Conservation (phyloP, 1,140 invertebrate species). For the Calephelis virginiensis region DNA sequence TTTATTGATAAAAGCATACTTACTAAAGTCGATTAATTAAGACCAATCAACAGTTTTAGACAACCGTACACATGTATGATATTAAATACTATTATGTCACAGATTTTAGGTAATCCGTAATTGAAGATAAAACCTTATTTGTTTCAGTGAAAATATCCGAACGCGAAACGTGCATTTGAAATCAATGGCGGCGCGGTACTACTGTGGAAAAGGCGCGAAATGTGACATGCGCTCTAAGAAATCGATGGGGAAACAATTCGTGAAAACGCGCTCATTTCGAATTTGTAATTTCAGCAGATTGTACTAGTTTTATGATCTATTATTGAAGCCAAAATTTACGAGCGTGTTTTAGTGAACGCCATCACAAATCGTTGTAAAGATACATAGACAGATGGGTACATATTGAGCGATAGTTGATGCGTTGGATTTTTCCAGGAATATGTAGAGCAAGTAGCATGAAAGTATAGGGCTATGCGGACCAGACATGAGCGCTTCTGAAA, state of each 20-base stretch:
- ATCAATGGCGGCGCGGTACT: constrained; percentile 14
- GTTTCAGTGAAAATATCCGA: not conserved
- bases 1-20: constrained; percentile 15
- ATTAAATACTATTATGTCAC: not conserved
- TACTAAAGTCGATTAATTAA: constrained; percentile 1
- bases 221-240: constrained; percentile 68
- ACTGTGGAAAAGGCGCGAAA: constrained; percentile 56
- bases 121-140: constrained; percentile 11
- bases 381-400: no score
- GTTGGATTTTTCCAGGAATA: no score
- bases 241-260: constrained; percentile 60
- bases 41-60: not conserved
- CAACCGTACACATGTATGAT: not conserved
- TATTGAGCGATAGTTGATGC: no score
- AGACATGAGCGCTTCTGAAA: no score
- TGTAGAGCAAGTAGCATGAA: no score
- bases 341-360: not conserved
- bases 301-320: constrained; percentile 17
- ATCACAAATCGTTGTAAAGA: no score
- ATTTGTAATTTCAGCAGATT: constrained; percentile 36
- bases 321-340: constrained; percentile 2
- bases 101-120: constrained; percentile 11
- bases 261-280: constrained; percentile 43
- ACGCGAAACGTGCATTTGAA: constrained; percentile 14
- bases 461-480: no score